These are phyloP conservation scores for Cecropterus lyciades DNA, from an alignment of 1,140 invertebrate species.

Conservation along the genomic window DNA sequence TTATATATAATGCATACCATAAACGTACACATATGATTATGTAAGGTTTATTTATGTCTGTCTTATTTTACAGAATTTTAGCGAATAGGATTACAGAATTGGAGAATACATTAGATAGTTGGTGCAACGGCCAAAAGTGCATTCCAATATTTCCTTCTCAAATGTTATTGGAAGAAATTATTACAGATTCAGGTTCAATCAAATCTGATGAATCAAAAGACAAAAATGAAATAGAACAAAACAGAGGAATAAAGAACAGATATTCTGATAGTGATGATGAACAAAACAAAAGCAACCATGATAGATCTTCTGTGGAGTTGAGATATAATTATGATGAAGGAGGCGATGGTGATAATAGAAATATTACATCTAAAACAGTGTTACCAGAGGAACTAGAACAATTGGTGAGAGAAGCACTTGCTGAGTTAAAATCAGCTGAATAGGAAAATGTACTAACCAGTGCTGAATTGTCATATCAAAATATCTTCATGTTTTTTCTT, in stretches of 20 bases:
- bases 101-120: constrained; percentile 78
- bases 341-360: constrained; percentile 42
- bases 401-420: constrained; percentile 77
- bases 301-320: constrained; percentile 36
- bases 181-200: constrained; percentile 61
- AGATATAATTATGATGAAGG: constrained; percentile 43
- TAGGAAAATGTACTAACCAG: not conserved
- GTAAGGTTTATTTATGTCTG: too few species aligned
- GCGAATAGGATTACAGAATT: constrained; percentile 79
- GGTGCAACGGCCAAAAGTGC: constrained; percentile 76
- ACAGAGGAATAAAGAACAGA: constrained; percentile 42
- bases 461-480: not conserved
- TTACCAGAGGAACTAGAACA: constrained; percentile 75
- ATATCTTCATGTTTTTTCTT: not conserved
- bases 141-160: constrained; percentile 80
- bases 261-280: constrained; percentile 65
- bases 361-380: constrained; percentile 55
- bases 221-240: constrained; percentile 43
- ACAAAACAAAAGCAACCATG: constrained; percentile 33
- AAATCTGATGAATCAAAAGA: constrained; percentile 74
- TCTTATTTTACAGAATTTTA: constrained; percentile 67
- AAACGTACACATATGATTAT: too few species aligned
- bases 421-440: constrained; percentile 63
- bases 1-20: too few species aligned
- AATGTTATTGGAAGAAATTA: constrained; percentile 77